Conservation (phyloP, 2,888 invertebrate species). For the Hypselothyrea guttata region DNA sequence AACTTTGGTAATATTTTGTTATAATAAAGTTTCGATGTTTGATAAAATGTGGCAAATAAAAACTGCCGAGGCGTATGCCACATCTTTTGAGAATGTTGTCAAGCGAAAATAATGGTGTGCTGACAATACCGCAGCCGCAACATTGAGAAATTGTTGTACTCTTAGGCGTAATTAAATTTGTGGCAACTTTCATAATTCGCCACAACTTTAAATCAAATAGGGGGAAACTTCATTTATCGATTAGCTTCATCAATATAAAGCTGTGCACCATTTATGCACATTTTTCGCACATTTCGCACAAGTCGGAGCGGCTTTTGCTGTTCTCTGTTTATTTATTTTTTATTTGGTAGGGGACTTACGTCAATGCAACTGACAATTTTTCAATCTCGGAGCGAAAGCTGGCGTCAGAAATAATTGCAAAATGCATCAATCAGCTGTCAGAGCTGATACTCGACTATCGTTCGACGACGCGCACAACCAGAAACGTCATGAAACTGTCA, state of each 20-base stretch:
- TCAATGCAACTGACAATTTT: conserved; percentile 75
- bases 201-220: conserved; percentile 7
- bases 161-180: conserved; percentile 22
- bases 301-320: no score
- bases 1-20: conserved; percentile 75
- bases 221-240: conserved; percentile 27
- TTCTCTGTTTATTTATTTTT: background rate
- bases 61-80: conserved; percentile 48
- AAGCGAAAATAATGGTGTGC: conserved; percentile 34
- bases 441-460: conserved; percentile 47
- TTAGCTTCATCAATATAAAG: conserved; percentile 13
- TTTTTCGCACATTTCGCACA: conserved; percentile 34
- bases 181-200: conserved; percentile 14
- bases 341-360: conserved; percentile 18
- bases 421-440: conserved; percentile 78
- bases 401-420: conserved; percentile 76
- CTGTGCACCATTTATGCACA: conserved; percentile 31
- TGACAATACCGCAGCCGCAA: conserved; percentile 30
- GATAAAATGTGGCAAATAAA: conserved; percentile 75
- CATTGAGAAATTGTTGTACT: conserved; percentile 16
- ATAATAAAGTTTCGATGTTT: conserved; percentile 68
- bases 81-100: conserved; percentile 25
- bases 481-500: conserved; percentile 5
- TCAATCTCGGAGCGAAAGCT: conserved; percentile 59
- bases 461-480: conserved; percentile 23